Percentiles rank a stretch among this genome's conserved stretches.
These are phyloP conservation scores for Meteorus cinctellus DNA, from an alignment of 2,888 invertebrate species.

Conservation along the genomic window DNA sequence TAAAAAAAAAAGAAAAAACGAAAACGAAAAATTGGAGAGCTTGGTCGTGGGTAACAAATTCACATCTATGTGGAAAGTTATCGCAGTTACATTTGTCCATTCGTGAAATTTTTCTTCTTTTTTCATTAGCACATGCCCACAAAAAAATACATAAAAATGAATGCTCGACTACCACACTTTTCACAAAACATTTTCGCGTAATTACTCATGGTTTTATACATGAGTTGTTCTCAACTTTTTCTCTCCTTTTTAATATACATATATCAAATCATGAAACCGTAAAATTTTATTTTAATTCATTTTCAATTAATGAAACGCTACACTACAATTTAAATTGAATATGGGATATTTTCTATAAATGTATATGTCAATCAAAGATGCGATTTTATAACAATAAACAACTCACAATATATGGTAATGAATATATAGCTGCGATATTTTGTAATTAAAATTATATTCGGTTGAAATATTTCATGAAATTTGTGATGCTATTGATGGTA, in stretches of 20 bases:
- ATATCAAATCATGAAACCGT: too few relatives aligned
- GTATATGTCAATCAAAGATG: too few relatives aligned
- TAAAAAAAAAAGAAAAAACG: neutral
- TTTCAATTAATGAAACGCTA: too few relatives aligned
- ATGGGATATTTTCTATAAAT: too few relatives aligned
- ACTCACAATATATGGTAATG: neutral
- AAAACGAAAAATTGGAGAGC: neutral
- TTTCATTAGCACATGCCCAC: neutral
- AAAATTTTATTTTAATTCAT: too few relatives aligned
- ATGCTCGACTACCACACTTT: neutral
- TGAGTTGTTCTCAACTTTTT: neutral
- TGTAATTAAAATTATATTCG: neutral
- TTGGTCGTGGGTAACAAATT: neutral
- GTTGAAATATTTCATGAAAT: neutral
- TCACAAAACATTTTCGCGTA: neutral
- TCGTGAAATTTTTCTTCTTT: slow-evolving; percentile 28
- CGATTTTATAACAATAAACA: too few relatives aligned
- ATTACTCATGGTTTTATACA: neutral
- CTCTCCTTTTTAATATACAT: neutral
- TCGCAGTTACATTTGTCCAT: slow-evolving; percentile 28
- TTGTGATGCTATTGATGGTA: neutral
- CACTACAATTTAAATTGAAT: too few relatives aligned
- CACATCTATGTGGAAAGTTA: slow-evolving; percentile 34
- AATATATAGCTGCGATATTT: neutral
- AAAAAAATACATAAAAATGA: neutral